A percentile compares a stretch with the other conserved stretches of the same genome.
Conservation (phyloP, 2,888 invertebrate species). For the Cyclophora albipunctata region DNA sequence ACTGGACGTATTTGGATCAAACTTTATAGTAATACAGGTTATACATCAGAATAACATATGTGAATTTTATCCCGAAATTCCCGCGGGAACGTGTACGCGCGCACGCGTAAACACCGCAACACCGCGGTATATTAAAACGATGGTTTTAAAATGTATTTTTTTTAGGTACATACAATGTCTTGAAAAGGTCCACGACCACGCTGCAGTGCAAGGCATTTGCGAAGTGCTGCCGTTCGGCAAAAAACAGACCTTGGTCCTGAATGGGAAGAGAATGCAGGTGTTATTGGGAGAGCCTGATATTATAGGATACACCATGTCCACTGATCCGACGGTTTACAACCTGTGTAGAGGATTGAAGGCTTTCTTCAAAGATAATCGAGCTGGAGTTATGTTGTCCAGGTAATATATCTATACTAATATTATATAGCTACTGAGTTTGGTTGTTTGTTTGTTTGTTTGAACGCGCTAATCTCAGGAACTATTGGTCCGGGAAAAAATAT, state of each 20-base stretch:
- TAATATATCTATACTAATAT: slow-evolving; percentile 14
- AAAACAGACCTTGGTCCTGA: slow-evolving; percentile 52
- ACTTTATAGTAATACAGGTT: too few relatives aligned
- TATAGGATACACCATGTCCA: slow-evolving; percentile 65
- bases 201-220: slow-evolving; percentile 61
- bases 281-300: slow-evolving; percentile 60
- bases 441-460: slow-evolving; percentile 3
- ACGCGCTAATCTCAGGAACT: too few relatives aligned
- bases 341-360: slow-evolving; percentile 72
- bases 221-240: slow-evolving; percentile 66
- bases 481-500: too few relatives aligned
- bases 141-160: too few relatives aligned
- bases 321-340: slow-evolving; percentile 63
- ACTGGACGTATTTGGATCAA: too few relatives aligned
- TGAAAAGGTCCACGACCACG: slow-evolving; percentile 65
- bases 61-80: not conserved
- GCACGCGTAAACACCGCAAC: too few relatives aligned
- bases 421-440: not conserved
- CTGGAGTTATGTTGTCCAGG: slow-evolving; percentile 68
- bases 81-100: too few relatives aligned
- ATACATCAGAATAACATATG: too few relatives aligned
- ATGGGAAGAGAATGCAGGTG: slow-evolving; percentile 59
- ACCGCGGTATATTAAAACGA: too few relatives aligned
- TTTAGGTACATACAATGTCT: slow-evolving; percentile 56
- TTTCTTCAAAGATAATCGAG: slow-evolving; percentile 70